Base-by-base conservation (phyloP, 2,797 vertebrate species). In the Danio tinwini region DNA sequence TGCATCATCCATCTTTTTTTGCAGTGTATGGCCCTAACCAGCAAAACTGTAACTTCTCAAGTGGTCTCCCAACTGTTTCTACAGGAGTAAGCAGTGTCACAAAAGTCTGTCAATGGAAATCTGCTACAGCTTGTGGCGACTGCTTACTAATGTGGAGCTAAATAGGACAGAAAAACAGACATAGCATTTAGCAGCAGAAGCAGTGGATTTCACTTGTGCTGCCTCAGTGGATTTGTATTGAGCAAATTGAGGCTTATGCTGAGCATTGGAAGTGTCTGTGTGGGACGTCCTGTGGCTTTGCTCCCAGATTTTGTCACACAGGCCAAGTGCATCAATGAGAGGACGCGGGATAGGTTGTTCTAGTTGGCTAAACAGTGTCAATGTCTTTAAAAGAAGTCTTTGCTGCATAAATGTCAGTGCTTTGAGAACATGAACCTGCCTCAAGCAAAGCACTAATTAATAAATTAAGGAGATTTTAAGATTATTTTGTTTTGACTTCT, bases 301-400 rank as follows among this genome's bases (percentile, higher is more conserved):
- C 50, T 83, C 82, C 77, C 80, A 82, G 80, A 81, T 78, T 45
- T 80, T 75, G 62, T 69, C 64, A 70, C 50, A 80, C 40, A 59
- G 16, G 12, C 49, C 4, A 0, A 55, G 76, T 74, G 58, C 56
- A 49, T 40, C 65, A 83, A 71, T 17, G 56, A 59, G 45, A 76
- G 13, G 59, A 79, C 11, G 7, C 17, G 2, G 56, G 64, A 74
- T 16, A 47, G 81, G 68, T 71, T 44, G 59, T 75, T 63, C 62
- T 50, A 58, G 50, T 47, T 61, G 67, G 52, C 16, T 52, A 55
- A 73, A 64, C 39, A 50, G 17, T 53, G 59, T 10, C 7, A 76
- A 76, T 59, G 49, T 72, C 50, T 55, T 61, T 42, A 21, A 71
- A 83, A 76, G 55, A 69, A 5, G 17, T 47, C 6, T 65, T 65